Base-by-base conservation (phyloP, 1,140 invertebrate species). In the Procambarus clarkii region DNA sequence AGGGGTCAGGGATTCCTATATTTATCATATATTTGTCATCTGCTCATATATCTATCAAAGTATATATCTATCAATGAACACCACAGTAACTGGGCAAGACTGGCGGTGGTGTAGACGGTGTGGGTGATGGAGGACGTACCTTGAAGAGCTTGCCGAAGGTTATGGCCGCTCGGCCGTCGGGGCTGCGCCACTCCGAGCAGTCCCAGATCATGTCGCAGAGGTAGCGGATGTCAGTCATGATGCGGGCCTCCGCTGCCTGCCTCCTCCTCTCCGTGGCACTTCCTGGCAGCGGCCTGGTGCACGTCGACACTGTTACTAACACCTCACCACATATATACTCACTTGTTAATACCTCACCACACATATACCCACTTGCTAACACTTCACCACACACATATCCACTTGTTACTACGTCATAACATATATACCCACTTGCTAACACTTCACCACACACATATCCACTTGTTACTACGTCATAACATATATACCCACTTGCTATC, bases 91-190 rank as follows among this genome's bases (percentile, higher is more conserved):
- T 34, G 34, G 34, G 0, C 34, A 34, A 34, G 34, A 34, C 34
- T 0, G 34, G 34, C 0, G 34, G 34, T 34, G 34, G 34, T 0
- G 34, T 34, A 34, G 34, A 34, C 34, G 34, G 34, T 34, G 34
- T 34, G 34, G 34, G 34, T 34, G 13, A 5, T 9, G 60, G 21
- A 8, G 69, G 7, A 8, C 24, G 5, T 74, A 97, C 96, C 92
- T 97, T 96, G 94, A 99, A 99, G 46, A 99, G 95, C 94, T 98
- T 96, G 18, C 98, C 98, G 94, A 99, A 99, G 71, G 96, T 96
- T 87, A 99, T 98, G 3, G 96, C 96, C 92, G 93, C 93, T 11
- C 82, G 48, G 15, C 93, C 92, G 34, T 92, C 93, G 0, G 69
- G 74, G 24, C 11, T 76, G 18, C 86, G 71, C 86, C 83, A 92